Conservation (phyloP, 2,888 invertebrate genomes). For the Crepidodera aurea region DNA sequence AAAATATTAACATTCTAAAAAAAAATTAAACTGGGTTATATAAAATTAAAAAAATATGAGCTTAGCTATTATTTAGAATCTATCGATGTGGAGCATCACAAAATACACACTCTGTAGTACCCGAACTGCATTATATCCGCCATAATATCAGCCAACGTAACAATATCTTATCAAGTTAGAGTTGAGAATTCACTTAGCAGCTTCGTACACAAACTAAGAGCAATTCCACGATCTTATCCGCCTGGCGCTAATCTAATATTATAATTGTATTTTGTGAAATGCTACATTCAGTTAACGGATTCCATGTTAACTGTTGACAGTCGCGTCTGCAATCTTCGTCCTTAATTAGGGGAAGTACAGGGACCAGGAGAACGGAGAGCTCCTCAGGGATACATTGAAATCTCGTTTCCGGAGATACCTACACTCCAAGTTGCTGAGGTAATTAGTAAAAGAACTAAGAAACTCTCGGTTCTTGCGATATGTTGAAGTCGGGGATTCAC, state of each 20-base stretch:
- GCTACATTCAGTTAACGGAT: constrained; percentile 63
- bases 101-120: too few species aligned
- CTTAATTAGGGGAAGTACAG: constrained; percentile 36
- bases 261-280: constrained; percentile 63
- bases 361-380: constrained; percentile 45
- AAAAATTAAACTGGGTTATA: too few species aligned
- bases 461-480: constrained; percentile 45
- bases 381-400: constrained; percentile 63
- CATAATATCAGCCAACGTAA: constrained; percentile 56
- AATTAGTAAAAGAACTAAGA: constrained; percentile 43
- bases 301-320: constrained; percentile 60
- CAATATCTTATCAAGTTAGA: constrained; percentile 57
- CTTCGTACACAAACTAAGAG: constrained; percentile 41
- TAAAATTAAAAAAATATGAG: too few species aligned
- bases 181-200: constrained; percentile 58
- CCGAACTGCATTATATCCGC: constrained; percentile 26
- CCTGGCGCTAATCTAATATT: constrained; percentile 62
- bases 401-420: constrained; percentile 61
- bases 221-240: constrained; percentile 55
- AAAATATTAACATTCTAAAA: too few species aligned
- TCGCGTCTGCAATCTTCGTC: constrained; percentile 47
- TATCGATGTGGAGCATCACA: too few species aligned
- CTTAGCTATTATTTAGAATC: too few species aligned
- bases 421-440: constrained; percentile 44
- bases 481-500: constrained; percentile 30